Conservation (phyloP, 1,140 invertebrate genomes). For the Drosophila carrolli region DNA sequence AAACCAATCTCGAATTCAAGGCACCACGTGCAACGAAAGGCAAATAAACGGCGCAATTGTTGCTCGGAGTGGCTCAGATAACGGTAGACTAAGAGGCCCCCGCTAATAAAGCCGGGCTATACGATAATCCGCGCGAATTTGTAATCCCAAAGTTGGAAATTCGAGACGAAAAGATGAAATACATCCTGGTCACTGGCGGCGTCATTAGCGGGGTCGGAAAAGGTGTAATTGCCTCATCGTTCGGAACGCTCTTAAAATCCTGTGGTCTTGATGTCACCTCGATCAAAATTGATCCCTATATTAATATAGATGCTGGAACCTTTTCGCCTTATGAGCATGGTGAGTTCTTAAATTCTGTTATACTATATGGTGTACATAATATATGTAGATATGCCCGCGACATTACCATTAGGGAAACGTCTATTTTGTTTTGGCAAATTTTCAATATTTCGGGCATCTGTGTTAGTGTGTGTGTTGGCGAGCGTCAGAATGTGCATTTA, state of each 20-base stretch:
- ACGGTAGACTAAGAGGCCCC: constrained; percentile 1
- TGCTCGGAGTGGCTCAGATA: not conserved
- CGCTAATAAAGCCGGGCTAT: constrained; percentile 1
- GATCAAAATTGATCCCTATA: constrained; percentile 99
- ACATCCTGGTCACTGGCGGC: constrained; percentile 98
- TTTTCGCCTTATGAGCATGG: constrained; percentile 99
- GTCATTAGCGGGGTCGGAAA: constrained; percentile 99
- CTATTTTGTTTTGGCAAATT: constrained; percentile 49
- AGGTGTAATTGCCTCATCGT: constrained; percentile 97
- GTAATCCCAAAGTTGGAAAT: not conserved
- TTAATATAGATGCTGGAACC: constrained; percentile 99
- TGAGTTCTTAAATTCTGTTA: constrained; percentile 85
- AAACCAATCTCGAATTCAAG: constrained; percentile 2
- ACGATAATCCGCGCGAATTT: constrained; percentile 1
- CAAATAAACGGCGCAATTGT: constrained; percentile 48
- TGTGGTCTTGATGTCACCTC: constrained; percentile 96
- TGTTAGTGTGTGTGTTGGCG: constrained; percentile 6
- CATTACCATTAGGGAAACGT: constrained; percentile 21
- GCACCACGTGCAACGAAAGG: constrained; percentile 31
- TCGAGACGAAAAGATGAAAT: constrained; percentile 86
- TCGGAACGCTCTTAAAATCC: constrained; percentile 97
- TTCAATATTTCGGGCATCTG: constrained; percentile 32
- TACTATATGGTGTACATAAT: constrained; percentile 8
- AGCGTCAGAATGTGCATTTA: constrained; percentile 13
- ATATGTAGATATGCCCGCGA: not conserved